A percentile compares a stretch with the other conserved stretches of the same genome.
These are phyloP conservation scores for Sphaerophoria taeniata DNA, from an alignment of 2,888 invertebrate genomes.

Conservation along the genomic window DNA sequence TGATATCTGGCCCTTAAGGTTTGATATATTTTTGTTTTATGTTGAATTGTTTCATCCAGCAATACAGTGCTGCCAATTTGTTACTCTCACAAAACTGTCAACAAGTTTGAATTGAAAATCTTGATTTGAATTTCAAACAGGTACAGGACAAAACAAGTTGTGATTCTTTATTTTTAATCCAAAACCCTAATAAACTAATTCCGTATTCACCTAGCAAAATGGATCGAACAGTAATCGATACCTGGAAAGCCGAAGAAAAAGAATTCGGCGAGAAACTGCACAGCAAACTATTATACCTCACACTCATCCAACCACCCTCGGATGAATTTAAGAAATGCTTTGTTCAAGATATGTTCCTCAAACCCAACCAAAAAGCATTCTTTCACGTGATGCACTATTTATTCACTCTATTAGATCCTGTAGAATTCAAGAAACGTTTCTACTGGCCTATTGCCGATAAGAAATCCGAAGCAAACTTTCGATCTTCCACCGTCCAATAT, in stretches of 20 bases:
- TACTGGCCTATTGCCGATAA: constrained; percentile 82
- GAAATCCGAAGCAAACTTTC: constrained; percentile 80
- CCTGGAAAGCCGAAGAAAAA: constrained; percentile 81
- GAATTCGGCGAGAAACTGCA: constrained; percentile 79
- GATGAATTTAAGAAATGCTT: constrained; percentile 79
- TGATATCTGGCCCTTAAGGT: too few relatives aligned
- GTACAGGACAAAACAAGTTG: background rate
- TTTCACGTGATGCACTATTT: constrained; percentile 81
- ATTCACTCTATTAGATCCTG: constrained; percentile 80
- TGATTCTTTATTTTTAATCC: background rate
- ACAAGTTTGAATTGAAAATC: constrained; percentile 5
- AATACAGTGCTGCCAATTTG: too few relatives aligned
- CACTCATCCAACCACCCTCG: constrained; percentile 77
- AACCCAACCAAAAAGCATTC: constrained; percentile 81
- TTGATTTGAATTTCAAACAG: constrained; percentile 8
- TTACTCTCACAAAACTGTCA: background rate
- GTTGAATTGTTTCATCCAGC: too few relatives aligned
- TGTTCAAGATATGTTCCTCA: constrained; percentile 81
- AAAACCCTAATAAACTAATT: background rate
- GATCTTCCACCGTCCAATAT: constrained; percentile 80
- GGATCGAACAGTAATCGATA: constrained; percentile 80
- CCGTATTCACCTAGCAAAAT: constrained; percentile 70
- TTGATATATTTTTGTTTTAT: too few relatives aligned
- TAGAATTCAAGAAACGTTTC: constrained; percentile 81
- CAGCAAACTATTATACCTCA: constrained; percentile 78